A percentile compares a stretch with the other conserved stretches of the same genome.
Conservation (phyloP, 2,888 invertebrate species). For the Cosmorhoe ocellata region DNA sequence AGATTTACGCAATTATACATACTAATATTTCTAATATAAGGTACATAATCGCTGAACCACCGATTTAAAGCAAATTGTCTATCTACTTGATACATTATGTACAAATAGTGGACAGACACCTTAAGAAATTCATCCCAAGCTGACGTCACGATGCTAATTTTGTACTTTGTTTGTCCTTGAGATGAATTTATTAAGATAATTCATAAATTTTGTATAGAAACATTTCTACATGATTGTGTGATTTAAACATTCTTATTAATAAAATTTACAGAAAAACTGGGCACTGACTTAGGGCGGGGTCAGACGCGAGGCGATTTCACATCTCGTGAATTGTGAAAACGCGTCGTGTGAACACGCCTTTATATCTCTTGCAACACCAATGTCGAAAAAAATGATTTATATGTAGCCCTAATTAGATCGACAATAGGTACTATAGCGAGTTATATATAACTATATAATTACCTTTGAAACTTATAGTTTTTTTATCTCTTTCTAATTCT, state of each 20-base stretch:
- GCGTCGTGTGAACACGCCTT: no score
- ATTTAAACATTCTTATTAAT: constrained; percentile 19
- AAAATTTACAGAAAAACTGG: constrained; percentile 25
- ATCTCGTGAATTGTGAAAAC: no score
- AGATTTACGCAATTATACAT: constrained; percentile 28
- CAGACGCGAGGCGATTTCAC: no score
- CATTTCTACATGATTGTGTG: constrained; percentile 23
- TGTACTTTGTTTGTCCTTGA: constrained; percentile 21
- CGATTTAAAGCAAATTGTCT: constrained; percentile 24
- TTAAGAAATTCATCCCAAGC: constrained; percentile 12
- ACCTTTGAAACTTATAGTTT: no score
- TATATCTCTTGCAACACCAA: no score
- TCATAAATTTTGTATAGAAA: constrained; percentile 15
- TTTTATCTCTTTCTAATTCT: no score
- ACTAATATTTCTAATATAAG: constrained; percentile 24
- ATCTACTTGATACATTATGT: constrained; percentile 17
- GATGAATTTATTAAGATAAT: constrained; percentile 16
- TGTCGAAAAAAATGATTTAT: no score
- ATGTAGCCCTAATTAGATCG: no score
- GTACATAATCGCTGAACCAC: constrained; percentile 27
- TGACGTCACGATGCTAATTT: constrained; percentile 2
- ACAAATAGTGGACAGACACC: constrained; percentile 28
- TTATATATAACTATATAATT: no score
- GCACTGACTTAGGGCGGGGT: constrained; percentile 18
- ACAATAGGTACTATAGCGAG: no score